phyloP scores from a whole-genome alignment of 2,797 vertebrate species.

The Hybognathus amarus region DNA sequence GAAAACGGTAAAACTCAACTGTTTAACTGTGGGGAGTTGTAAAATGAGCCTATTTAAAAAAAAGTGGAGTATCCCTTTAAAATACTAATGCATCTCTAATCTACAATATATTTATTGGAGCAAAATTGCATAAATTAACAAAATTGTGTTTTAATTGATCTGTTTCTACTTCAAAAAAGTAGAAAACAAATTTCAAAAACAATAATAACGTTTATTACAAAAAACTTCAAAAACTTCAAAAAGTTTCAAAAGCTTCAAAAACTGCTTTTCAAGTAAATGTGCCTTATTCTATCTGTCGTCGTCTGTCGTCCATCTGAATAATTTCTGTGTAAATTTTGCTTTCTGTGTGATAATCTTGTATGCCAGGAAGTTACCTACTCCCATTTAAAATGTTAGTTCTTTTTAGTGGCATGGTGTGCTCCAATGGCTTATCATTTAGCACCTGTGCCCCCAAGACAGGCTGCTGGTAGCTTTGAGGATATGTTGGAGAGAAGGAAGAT shows the following conservation, averaged over 20 bases:
- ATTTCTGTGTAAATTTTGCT: not conserved
- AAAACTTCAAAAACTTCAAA: too few species aligned
- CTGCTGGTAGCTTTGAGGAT: slow-evolving; percentile 19
- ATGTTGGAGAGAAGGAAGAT: slow-evolving; percentile 24
- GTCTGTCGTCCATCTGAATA: too few species aligned
- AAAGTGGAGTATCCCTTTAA: too few species aligned
- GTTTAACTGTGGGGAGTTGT: too few species aligned
- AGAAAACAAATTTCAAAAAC: too few species aligned
- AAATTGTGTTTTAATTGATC: too few species aligned
- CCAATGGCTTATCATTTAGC: slow-evolving; percentile 46
- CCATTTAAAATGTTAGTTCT: slow-evolving; percentile 5
- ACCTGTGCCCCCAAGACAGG: slow-evolving; percentile 35
- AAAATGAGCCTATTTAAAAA: too few species aligned
- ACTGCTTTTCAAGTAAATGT: not conserved
- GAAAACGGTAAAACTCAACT: too few species aligned
- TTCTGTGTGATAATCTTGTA: slow-evolving; percentile 22
- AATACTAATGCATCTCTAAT: not conserved
- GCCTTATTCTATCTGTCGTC: too few species aligned
- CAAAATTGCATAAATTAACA: not conserved
- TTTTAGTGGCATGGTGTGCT: not conserved
- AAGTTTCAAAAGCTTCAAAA: too few species aligned
- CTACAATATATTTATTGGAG: not conserved
- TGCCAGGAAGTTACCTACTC: slow-evolving; percentile 16
- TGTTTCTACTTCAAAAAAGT: not conserved
- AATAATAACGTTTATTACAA: too few species aligned